A percentile compares a stretch with the other conserved stretches of the same genome.
phyloP scores from a whole-genome alignment of 2,888 invertebrate genomes.

The Andricus curvator region DNA sequence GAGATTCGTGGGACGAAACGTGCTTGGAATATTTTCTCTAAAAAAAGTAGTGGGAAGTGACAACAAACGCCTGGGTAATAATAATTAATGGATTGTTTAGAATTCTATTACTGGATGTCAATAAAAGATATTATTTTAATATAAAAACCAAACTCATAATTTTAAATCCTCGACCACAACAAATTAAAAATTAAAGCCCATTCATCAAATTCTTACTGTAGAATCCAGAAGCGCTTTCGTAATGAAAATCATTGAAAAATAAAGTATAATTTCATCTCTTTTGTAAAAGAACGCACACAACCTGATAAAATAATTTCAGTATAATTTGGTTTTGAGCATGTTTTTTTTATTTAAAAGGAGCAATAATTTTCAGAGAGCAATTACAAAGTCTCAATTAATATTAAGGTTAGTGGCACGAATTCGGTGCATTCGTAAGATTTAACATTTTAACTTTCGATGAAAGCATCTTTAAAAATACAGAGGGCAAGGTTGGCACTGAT shows the following conservation, averaged over 20 bases:
- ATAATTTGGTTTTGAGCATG: not conserved
- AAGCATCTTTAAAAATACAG: conserved; percentile 34
- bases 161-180: not conserved
- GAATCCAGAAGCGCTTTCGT: not conserved
- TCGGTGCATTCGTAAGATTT: conserved; percentile 20
- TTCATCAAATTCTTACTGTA: not conserved
- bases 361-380: not conserved
- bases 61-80: not conserved
- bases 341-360: not conserved
- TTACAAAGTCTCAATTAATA: conserved; percentile 7
- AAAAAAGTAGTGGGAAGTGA: not conserved
- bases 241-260: not conserved
- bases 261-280: not conserved
- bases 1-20: conserved; percentile 14
- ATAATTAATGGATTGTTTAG: not conserved
- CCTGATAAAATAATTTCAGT: not conserved
- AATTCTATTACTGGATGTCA: not conserved
- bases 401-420: conserved; percentile 36
- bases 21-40: not conserved
- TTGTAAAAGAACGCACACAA: not conserved
- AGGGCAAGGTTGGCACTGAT: conserved; percentile 15
- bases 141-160: not conserved
- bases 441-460: conserved; percentile 29
- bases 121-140: not conserved
- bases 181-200: not conserved